Evolutionary conservation across 2,888 invertebrate species (phyloP).

Genomic region (Temnothorax rugatulus): DNA sequence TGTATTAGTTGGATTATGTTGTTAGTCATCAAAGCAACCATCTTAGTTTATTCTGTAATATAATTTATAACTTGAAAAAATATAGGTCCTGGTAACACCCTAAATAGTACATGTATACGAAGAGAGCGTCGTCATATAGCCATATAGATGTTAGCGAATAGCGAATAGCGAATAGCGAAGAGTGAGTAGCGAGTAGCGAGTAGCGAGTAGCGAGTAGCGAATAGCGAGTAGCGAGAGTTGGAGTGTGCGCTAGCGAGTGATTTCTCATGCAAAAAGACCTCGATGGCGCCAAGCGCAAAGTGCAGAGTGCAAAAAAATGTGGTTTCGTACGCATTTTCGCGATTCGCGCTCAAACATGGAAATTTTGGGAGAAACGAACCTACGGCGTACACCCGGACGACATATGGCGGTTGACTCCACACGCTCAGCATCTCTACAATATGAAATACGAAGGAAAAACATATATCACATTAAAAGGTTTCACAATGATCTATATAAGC

Average conservation of each 20-base stretch:
- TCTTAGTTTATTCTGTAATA: background rate
- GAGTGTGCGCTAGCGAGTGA: background rate
- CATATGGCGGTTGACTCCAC: conserved; percentile 80
- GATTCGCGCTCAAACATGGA: conserved; percentile 54
- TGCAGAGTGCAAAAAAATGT: background rate
- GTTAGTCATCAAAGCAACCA: background rate
- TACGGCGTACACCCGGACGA: conserved; percentile 81
- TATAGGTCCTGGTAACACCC: background rate
- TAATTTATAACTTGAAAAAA: background rate
- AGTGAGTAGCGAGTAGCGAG: background rate
- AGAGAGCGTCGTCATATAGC: background rate
- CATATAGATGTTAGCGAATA: no score
- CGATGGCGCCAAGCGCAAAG: conserved; percentile 14
- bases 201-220: no score
- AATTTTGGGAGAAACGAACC: conserved; percentile 81
- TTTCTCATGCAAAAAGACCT: conserved; percentile 36
- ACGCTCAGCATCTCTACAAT: conserved; percentile 83
- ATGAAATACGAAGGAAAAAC: conserved; percentile 82
- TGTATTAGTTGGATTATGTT: background rate
- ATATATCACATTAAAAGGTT: conserved; percentile 73
- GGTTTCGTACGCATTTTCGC: background rate
- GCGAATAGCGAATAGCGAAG: no score
- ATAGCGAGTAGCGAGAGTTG: background rate
- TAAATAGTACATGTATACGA: background rate
- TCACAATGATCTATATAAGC: conserved; percentile 65